Percentiles rank a stretch among this genome's conserved stretches.
Evolutionary conservation across 1,140 invertebrate genomes (phyloP).

Genomic region (Sinonovacula constricta): DNA sequence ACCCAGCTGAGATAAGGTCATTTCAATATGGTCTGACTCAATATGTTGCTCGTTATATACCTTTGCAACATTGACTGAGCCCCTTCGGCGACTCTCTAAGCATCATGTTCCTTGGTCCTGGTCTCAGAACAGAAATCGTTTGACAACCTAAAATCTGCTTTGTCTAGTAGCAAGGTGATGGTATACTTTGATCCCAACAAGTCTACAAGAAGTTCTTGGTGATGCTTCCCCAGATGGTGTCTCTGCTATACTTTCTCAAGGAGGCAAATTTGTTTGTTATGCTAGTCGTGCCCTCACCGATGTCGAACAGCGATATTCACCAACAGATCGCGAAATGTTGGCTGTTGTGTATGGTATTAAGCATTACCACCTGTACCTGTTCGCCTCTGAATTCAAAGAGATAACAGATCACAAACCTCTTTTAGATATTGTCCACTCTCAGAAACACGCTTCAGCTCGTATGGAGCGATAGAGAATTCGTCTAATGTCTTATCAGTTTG

Average conservation of each 20-base stretch:
- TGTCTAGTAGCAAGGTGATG: conserved; percentile 21
- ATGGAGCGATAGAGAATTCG: too few species aligned
- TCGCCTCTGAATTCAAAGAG: conserved; percentile 45
- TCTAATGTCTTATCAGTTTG: too few species aligned
- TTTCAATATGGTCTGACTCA: conserved; percentile 54
- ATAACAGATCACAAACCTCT: conserved; percentile 55
- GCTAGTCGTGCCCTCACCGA: conserved; percentile 39
- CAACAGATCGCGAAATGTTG: conserved; percentile 50
- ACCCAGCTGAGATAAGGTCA: conserved; percentile 33
- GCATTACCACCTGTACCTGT: too few species aligned
- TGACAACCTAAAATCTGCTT: conserved; percentile 15
- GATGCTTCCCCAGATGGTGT: conserved; percentile 72
- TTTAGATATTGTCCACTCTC: conserved; percentile 45
- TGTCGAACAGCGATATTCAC: too few species aligned
- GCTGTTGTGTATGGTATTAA: conserved; percentile 49
- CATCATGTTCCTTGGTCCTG: conserved; percentile 33
- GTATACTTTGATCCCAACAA: conserved; percentile 42
- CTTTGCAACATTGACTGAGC: conserved; percentile 33
- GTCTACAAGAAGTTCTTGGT: conserved; percentile 52
- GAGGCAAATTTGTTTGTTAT: conserved; percentile 17
- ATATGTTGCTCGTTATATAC: too few species aligned
- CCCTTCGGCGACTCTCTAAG: conserved; percentile 35
- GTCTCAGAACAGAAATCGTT: conserved; percentile 30
- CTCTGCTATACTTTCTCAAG: conserved; percentile 73
- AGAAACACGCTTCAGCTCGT: conserved; percentile 47